Base-by-base conservation (phyloP, 2,113 vertebrate species). In the Plectropomus leopardus region DNA sequence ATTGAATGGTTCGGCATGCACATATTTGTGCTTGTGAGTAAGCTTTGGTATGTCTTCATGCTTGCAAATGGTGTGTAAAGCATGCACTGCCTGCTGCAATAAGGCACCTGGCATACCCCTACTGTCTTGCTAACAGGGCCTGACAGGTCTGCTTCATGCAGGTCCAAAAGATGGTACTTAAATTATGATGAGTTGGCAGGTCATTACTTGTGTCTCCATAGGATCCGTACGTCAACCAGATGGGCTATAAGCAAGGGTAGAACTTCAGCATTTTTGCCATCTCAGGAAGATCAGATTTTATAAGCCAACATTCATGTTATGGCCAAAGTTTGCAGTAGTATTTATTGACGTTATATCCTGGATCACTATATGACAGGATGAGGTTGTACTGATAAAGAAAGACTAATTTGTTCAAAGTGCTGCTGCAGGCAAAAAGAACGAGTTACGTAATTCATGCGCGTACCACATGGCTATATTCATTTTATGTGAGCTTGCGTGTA, bases 71-170 rank as follows among this genome's bases (percentile, higher is more conserved):
- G 54, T 61, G 70, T 64, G 51, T 84, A 32, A 76, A 79, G 72
- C 81, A 60, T 77, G 73, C 36, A 64, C 59, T 91, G 85, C 80
- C 74, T 83, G 61, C 57, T 74, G 72, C 82, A 71, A 58, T 65
- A 73, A 63, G 80, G 74, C 76, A 89, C 87, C 86, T 90, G 87
- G 84, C 75, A 60, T 77, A 67, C 79, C 74, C 77, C 54, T 54
- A 81, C 76, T 76, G 83, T 78, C 65, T 77, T 48, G 50, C 83
- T 87, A 86, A 86, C 77, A 86, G 74, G 66, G 74, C 72, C 76
- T 81, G 90, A 89, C 86, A 90, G 61, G 63, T 85, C 59, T 83
- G 72, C 85, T 90, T 91, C 76, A 93, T 91, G 76, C 74, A 78
- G 54, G 65, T 89, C 91, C 85, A 92, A 74, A 58, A 63, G 68